Conservation (phyloP, 2,888 invertebrate genomes). For the Eristalis pertinax region DNA sequence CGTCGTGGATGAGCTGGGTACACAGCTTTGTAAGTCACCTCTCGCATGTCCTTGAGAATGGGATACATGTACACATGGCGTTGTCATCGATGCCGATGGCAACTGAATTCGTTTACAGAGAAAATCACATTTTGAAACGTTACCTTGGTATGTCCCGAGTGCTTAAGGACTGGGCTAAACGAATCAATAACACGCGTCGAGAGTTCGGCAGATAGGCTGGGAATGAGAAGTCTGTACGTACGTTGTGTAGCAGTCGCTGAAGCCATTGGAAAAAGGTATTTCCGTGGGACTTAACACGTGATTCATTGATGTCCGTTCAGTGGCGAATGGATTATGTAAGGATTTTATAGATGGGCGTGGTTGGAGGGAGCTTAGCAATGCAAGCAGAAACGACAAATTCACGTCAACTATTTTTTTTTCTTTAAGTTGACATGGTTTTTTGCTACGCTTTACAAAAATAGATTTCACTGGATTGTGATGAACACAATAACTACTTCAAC, state of each 20-base stretch:
- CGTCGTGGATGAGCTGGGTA: neutral
- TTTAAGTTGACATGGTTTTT: too few relatives aligned
- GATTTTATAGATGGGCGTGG: too few relatives aligned
- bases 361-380: too few relatives aligned
- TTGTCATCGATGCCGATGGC: neutral
- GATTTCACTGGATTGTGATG: too few relatives aligned
- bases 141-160: neutral
- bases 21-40: neutral
- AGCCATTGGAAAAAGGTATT: neutral
- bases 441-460: too few relatives aligned
- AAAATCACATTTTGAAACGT: neutral
- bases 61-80: neutral
- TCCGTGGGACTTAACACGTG: too few relatives aligned
- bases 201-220: neutral
- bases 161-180: neutral
- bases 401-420: too few relatives aligned
- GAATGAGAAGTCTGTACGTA: neutral
- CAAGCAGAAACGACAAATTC: too few relatives aligned
- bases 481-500: too few relatives aligned
- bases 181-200: neutral
- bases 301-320: too few relatives aligned
- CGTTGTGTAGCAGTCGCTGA: neutral
- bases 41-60: neutral
- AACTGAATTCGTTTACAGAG: neutral
- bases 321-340: too few relatives aligned